phyloP scores from a whole-genome alignment of 2,113 vertebrate species.

The Suricata suricatta region DNA sequence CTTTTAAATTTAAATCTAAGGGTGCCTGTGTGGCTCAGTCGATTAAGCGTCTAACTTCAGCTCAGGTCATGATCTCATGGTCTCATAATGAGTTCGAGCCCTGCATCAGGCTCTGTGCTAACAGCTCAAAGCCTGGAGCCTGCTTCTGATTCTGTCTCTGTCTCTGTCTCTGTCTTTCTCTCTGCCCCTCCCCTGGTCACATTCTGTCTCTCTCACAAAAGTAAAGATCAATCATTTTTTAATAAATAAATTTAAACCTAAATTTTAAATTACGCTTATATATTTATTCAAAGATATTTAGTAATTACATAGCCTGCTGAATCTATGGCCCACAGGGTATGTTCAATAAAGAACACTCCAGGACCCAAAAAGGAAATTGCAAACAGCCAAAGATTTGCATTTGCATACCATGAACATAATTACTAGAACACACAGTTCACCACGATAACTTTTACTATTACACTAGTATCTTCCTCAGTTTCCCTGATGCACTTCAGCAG shows the following conservation, averaged over 20 bases:
- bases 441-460: background rate
- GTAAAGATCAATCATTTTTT: too few relatives aligned
- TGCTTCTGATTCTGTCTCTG: too few relatives aligned
- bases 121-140: too few relatives aligned
- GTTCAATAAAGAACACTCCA: background rate
- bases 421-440: background rate
- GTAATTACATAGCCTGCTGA: background rate
- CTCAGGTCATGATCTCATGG: too few relatives aligned
- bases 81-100: too few relatives aligned
- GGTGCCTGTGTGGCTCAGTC: too few relatives aligned
- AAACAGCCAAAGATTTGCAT: background rate
- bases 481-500: background rate
- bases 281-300: background rate
- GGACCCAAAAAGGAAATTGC: background rate
- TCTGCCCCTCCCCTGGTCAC: too few relatives aligned
- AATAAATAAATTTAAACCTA: background rate
- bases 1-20: background rate
- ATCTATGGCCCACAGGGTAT: background rate
- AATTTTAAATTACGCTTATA: background rate
- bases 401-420: background rate
- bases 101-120: too few relatives aligned
- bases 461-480: background rate
- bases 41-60: too few relatives aligned
- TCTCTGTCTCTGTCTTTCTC: too few relatives aligned
- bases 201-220: too few relatives aligned